Conservation (phyloP, 1,140 invertebrate species). For the Drosophila aff. region DNA sequence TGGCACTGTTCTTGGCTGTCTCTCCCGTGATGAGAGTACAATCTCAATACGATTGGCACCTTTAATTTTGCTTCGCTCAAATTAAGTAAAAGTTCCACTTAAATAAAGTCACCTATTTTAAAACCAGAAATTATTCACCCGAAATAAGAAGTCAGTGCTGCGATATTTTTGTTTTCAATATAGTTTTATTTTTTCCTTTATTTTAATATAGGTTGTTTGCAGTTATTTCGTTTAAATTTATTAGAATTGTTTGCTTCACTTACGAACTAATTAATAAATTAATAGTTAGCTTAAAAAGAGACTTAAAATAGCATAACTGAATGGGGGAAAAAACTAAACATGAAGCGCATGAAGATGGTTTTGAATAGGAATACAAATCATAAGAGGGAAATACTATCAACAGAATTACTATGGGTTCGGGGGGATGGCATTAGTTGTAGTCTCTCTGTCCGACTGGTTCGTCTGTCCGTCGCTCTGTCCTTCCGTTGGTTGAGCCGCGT, state of each 20-base stretch:
- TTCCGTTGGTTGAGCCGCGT: conserved; percentile 15
- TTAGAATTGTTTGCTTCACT: conserved; percentile 65
- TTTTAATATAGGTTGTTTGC: conserved; percentile 74
- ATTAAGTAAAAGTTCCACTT: not conserved
- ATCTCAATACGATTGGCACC: too few species aligned
- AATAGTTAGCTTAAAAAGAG: conserved; percentile 78
- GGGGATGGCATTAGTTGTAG: conserved; percentile 11
- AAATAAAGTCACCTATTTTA: not conserved
- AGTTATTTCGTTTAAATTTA: conserved; percentile 75
- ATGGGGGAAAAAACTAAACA: conserved; percentile 58
- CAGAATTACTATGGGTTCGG: conserved; percentile 43
- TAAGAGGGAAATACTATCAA: conserved; percentile 68
- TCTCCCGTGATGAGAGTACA: too few species aligned
- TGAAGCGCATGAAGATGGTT: conserved; percentile 59
- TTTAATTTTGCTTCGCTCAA: not conserved
- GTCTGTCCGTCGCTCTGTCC: conserved; percentile 21
- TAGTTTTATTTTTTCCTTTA: conserved; percentile 78
- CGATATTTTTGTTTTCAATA: conserved; percentile 66
- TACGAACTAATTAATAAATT: conserved; percentile 84
- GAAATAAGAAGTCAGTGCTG: not conserved
- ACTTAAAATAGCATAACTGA: conserved; percentile 71
- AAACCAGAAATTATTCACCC: not conserved
- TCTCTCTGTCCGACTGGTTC: conserved; percentile 20
- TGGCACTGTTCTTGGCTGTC: too few species aligned
- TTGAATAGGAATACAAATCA: conserved; percentile 52